These are phyloP conservation scores for Philereme vetulata DNA, from an alignment of 2,888 invertebrate species.

Conservation along the genomic window DNA sequence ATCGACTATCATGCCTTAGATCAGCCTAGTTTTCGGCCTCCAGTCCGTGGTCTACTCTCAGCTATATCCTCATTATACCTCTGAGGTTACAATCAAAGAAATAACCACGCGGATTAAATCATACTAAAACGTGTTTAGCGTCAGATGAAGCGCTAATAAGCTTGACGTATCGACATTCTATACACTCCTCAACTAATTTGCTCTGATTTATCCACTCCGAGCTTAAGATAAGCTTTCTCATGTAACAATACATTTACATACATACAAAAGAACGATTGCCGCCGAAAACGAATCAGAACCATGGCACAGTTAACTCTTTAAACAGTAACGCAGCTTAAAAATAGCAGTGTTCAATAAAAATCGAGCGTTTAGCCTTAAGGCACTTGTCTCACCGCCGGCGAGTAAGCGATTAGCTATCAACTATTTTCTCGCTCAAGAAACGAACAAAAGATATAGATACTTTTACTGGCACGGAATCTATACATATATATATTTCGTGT, in stretches of 20 bases:
- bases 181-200: conserved; percentile 43
- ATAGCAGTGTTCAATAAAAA: no score
- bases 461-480: no score
- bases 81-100: background rate
- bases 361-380: no score
- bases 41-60: no score
- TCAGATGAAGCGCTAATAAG: conserved; percentile 58
- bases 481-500: no score
- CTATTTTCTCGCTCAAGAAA: no score
- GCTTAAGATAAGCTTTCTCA: conserved; percentile 51
- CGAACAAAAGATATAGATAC: no score
- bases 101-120: conserved; percentile 33
- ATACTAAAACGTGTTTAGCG: conserved; percentile 65
- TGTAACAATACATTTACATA: conserved; percentile 75
- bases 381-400: no score
- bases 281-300: conserved; percentile 60
- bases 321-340: conserved; percentile 8
- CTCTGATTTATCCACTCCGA: conserved; percentile 34
- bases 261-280: conserved; percentile 76
- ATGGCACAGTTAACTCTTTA: background rate
- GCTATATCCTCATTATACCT: background rate
- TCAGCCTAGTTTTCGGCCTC: no score
- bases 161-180: conserved; percentile 62
- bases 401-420: no score
- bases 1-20: no score